Evolutionary conservation across 2,797 vertebrate genomes (phyloP).

Genomic region (Catostomus latipinnis): DNA sequence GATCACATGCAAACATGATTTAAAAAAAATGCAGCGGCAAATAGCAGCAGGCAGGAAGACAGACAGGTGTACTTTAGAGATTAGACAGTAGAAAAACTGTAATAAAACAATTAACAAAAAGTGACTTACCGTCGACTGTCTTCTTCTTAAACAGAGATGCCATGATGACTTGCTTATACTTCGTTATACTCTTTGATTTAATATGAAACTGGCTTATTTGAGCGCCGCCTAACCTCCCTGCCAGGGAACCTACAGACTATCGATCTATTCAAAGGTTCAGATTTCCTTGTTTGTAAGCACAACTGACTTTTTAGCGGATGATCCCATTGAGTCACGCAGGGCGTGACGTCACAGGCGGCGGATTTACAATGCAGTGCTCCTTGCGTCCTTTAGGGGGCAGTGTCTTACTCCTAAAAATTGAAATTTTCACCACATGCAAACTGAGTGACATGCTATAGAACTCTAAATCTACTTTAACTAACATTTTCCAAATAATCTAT

Average conservation of each 20-base stretch:
- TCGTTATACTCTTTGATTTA: background rate
- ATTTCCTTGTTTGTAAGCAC: slow-evolving; percentile 68
- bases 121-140: slow-evolving; percentile 92
- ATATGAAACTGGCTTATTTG: background rate
- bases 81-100: background rate
- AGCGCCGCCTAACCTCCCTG: background rate
- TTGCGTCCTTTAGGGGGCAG: slow-evolving; percentile 11
- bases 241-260: background rate
- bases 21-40: background rate
- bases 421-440: no score
- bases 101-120: slow-evolving; percentile 37
- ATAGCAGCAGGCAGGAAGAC: background rate
- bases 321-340: slow-evolving; percentile 52
- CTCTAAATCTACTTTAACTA: background rate
- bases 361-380: slow-evolving; percentile 56
- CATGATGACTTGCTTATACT: slow-evolving; percentile 72
- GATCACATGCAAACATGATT: background rate
- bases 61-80: background rate
- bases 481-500: background rate
- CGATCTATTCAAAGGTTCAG: slow-evolving; percentile 54
- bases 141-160: slow-evolving; percentile 96
- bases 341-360: slow-evolving; percentile 72
- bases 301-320: slow-evolving; percentile 66
- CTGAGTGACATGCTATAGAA: background rate
- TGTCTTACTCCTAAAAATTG: background rate